These are phyloP conservation scores for Enoplosus armatus DNA, from an alignment of 2,797 vertebrate genomes.

Conservation along the genomic window DNA sequence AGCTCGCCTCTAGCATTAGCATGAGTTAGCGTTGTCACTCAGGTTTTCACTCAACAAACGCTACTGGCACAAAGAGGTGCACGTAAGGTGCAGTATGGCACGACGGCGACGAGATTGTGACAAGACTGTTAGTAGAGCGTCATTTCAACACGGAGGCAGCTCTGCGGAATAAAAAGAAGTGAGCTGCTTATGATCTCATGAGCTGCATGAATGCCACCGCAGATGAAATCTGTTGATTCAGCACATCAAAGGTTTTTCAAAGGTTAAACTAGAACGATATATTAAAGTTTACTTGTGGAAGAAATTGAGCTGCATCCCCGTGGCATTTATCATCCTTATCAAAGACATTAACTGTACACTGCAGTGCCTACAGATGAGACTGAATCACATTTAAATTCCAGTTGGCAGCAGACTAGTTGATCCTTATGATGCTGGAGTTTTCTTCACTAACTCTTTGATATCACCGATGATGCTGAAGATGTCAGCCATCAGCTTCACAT, in stretches of 20 bases:
- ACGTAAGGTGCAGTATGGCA: not conserved
- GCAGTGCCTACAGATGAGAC: slow-evolving; percentile 10
- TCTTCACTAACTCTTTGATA: slow-evolving; percentile 25
- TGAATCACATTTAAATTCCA: slow-evolving; percentile 8
- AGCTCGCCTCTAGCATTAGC: too few relatives aligned
- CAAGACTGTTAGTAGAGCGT: not conserved
- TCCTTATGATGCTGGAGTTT: slow-evolving; percentile 9
- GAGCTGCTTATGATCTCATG: not conserved
- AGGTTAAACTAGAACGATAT: slow-evolving; percentile 2
- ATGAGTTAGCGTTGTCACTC: too few relatives aligned
- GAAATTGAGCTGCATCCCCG: not conserved
- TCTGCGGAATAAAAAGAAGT: not conserved
- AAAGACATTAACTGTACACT: not conserved
- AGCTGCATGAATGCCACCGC: not conserved
- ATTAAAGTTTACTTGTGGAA: not conserved
- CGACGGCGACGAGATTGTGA: too few relatives aligned
- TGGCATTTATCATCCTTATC: slow-evolving; percentile 13
- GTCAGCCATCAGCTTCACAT: slow-evolving; percentile 29
- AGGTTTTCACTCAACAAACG: not conserved
- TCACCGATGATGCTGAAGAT: slow-evolving; percentile 21
- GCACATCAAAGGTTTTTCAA: slow-evolving; percentile 12
- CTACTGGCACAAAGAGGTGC: not conserved
- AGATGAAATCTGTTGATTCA: slow-evolving; percentile 21
- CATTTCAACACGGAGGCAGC: not conserved
- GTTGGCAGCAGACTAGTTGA: slow-evolving; percentile 20